Evolutionary conservation across 2,797 vertebrate genomes (phyloP), one percentile per base, ranked within the genome.

Genomic region (Neomorphus geoffroyi): DNA sequence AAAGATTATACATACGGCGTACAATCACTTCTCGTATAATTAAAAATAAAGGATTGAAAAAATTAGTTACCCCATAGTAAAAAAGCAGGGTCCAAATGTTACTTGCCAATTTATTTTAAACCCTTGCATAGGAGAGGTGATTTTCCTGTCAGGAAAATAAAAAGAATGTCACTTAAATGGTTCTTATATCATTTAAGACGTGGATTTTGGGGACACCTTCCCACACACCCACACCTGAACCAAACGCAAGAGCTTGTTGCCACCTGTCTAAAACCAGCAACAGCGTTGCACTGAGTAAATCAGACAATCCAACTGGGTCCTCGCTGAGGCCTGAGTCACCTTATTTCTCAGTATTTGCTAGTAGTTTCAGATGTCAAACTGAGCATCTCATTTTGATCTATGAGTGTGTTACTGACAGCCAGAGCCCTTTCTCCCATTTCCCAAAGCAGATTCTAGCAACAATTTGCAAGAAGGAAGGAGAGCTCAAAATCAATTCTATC

Each of bases 261-360:
- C 81, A 48, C 58, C 65, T 53, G n/a, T 26, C 26, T 90, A 57
- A 86, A 91, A 39, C 10, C 66, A 93, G 66, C 28, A 70, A 53
- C 35, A 72, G 48, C 32, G 88, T 43, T 51, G 80, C 46, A 70
- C n/a, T 5, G 45, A 57, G 50, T 71, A 67, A 61, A 75, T n/a
- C 3, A 3, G 50, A 37, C 0, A 0, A 78, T 45, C 12, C 0
- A 0, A 48, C 37, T 0, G 0, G 74, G 61, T 22, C 69, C 50
- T 71, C 1, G 0, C 45, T 26, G 50, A 9, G 13, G 32, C 57
- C 50, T 26, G 67, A 80, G 45, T 67, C 80, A 72, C 22, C 5
- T 4, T 2, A 2, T 75, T 79, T 56, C 80, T 56, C 62, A 53
- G 45, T 19, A 57, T 45, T 48, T 48, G 27, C 67, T 30, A 57